Percentiles rank a stretch among this genome's conserved stretches.
These are phyloP conservation scores for Toxonevra muliebris DNA, from an alignment of 2,888 invertebrate species.

Conservation along the genomic window DNA sequence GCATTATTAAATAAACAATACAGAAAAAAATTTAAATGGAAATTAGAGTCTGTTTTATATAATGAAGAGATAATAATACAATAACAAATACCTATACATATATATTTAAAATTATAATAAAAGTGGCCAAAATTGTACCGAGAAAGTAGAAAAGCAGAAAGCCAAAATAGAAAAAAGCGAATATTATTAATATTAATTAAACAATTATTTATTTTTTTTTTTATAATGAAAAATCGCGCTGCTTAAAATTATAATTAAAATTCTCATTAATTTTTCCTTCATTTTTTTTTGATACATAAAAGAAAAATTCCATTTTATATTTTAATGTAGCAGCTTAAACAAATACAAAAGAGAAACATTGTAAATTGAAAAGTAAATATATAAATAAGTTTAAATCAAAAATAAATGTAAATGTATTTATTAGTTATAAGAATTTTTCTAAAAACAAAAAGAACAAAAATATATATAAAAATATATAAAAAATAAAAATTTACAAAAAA, in stretches of 20 bases:
- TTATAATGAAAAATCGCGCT: no score
- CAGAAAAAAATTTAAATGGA: no score
- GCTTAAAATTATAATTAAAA: no score
- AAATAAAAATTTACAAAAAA: constrained; percentile 26
- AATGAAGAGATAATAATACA: background rate
- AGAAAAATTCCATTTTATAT: constrained; percentile 2
- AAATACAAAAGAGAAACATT: background rate
- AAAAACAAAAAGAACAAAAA: constrained; percentile 30
- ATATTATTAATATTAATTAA: constrained; percentile 14
- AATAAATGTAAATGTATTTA: constrained; percentile 32
- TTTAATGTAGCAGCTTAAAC: constrained; percentile 44
- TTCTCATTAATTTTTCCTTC: no score
- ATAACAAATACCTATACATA: background rate
- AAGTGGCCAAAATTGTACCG: constrained; percentile 3
- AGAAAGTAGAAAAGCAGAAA: background rate
- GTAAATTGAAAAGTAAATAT: background rate
- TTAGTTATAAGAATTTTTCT: constrained; percentile 28
- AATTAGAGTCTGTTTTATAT: constrained; percentile 5
- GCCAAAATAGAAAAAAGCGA: background rate
- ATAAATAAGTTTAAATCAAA: constrained; percentile 2
- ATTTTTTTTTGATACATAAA: constrained; percentile 6
- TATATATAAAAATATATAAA: constrained; percentile 14
- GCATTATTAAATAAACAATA: no score
- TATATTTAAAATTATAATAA: background rate
- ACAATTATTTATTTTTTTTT: constrained; percentile 25